Conservation (phyloP, 2,113 vertebrate species). For the Syngnathus typhle region DNA sequence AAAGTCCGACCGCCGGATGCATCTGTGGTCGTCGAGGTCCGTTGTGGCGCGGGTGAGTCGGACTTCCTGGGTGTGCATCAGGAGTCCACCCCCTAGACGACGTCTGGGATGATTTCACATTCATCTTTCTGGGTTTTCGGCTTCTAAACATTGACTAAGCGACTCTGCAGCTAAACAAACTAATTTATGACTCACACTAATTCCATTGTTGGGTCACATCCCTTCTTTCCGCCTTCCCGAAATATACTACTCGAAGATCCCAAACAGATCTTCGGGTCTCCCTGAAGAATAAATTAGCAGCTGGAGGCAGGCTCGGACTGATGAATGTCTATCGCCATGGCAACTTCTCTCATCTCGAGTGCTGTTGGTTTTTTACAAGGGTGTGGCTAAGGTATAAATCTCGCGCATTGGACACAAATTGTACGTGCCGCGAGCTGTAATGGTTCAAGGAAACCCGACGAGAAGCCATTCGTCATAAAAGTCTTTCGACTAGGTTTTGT, state of each 20-base stretch:
- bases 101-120: conserved; percentile 9
- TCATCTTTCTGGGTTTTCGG: conserved; percentile 26
- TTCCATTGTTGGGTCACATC: conserved; percentile 36
- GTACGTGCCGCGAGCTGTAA: conserved; percentile 23
- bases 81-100: conserved; percentile 15
- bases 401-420: conserved; percentile 67
- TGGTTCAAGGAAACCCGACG: background rate
- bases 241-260: conserved; percentile 45
- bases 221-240: conserved; percentile 45
- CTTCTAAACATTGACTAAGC: conserved; percentile 23
- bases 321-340: conserved; percentile 63
- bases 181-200: conserved; percentile 47
- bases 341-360: conserved; percentile 64
- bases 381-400: conserved; percentile 61
- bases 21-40: conserved; percentile 48
- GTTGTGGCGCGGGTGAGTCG: conserved; percentile 35
- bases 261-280: conserved; percentile 51
- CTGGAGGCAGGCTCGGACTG: conserved; percentile 49
- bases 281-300: conserved; percentile 52
- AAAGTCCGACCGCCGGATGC: background rate
- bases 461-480: background rate
- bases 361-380: conserved; percentile 63
- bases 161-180: conserved; percentile 50
- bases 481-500: background rate
- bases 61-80: conserved; percentile 37